phyloP scores from a whole-genome alignment of 1,140 invertebrate genomes.

The Ganaspis sp. region DNA sequence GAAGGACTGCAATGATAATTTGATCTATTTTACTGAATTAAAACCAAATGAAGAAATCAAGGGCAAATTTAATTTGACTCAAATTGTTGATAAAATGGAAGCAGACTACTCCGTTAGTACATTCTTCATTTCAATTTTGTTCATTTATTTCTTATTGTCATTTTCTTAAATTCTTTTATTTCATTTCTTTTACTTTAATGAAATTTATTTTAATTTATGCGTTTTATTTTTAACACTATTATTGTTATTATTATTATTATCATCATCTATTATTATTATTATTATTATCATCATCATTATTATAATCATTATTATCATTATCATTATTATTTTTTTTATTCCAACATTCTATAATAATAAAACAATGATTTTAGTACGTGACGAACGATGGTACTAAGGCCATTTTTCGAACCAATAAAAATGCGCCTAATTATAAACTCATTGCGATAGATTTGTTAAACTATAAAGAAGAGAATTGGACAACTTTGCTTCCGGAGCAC shows the following conservation, averaged over 20 bases:
- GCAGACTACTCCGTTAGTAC: conserved; percentile 92
- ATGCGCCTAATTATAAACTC: conserved; percentile 93
- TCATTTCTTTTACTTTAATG: too few relatives aligned
- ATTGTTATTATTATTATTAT: too few relatives aligned
- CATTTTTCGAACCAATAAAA: conserved; percentile 95
- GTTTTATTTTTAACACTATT: too few relatives aligned
- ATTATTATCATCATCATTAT: too few relatives aligned
- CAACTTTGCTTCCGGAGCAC: conserved; percentile 90
- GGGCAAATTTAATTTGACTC: conserved; percentile 81
- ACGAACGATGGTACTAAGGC: conserved; percentile 91
- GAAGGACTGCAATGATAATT: conserved; percentile 92
- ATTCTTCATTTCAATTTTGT: neutral
- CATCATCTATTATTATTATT: too few relatives aligned
- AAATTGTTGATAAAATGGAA: conserved; percentile 93
- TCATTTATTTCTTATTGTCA: conserved; percentile 29
- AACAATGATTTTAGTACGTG: conserved; percentile 92
- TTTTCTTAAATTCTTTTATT: too few relatives aligned
- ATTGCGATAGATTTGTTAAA: conserved; percentile 93
- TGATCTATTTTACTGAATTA: conserved; percentile 89
- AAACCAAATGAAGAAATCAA: conserved; percentile 78
- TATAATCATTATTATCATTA: too few relatives aligned
- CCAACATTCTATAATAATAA: too few relatives aligned
- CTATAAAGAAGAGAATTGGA: conserved; percentile 88
- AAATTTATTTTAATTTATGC: too few relatives aligned
- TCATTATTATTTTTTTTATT: too few relatives aligned